Percentiles rank a stretch among this genome's conserved stretches.
phyloP scores from a whole-genome alignment of 2,113 vertebrate species.

The Odocoileus virginianus region DNA sequence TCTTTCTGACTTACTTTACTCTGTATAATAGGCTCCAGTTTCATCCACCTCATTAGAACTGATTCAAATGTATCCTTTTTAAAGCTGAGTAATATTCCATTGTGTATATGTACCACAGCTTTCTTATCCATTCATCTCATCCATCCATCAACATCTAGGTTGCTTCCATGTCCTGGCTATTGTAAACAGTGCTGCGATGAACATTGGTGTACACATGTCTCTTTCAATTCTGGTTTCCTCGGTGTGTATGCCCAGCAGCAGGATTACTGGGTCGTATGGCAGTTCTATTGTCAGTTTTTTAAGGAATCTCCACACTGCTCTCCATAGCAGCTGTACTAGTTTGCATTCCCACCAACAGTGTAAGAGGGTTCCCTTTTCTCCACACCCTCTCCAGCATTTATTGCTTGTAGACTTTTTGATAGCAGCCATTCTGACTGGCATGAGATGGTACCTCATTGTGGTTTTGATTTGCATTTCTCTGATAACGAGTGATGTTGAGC shows the following conservation, averaged over 20 bases:
- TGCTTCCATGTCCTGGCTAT: background rate
- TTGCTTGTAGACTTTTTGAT: background rate
- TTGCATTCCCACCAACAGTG: background rate
- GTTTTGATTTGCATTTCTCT: background rate
- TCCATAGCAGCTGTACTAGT: background rate
- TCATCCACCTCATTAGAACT: background rate
- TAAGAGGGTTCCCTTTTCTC: background rate
- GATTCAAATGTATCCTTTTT: background rate
- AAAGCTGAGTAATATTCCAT: background rate
- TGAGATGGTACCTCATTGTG: background rate
- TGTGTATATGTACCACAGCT: background rate
- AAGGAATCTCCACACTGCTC: background rate
- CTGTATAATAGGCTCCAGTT: background rate
- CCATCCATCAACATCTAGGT: background rate
- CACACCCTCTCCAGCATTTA: background rate
- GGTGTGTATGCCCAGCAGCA: background rate
- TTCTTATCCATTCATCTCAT: fast-evolving
- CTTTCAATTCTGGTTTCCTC: background rate
- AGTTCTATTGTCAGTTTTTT: background rate
- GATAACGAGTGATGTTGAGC: background rate
- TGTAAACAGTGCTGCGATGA: background rate
- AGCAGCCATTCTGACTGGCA: background rate
- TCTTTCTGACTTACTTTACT: background rate
- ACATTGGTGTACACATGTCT: background rate
- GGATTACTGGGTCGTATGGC: background rate